A percentile compares a stretch with the other conserved stretches of the same genome.
These are phyloP conservation scores for Dasypolia templi DNA, from an alignment of 2,888 invertebrate genomes.

Conservation along the genomic window DNA sequence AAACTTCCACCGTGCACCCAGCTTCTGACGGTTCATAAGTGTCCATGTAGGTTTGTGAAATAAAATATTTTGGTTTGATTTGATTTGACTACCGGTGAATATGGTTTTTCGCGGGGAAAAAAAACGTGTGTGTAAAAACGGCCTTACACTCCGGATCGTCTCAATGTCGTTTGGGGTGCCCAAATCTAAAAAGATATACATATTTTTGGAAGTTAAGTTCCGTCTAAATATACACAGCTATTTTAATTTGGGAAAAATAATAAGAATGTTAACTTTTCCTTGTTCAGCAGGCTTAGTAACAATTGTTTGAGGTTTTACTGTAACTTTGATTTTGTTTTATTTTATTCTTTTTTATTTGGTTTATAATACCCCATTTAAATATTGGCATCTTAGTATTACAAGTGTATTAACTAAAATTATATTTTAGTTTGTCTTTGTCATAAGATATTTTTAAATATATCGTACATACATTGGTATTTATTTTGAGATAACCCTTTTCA, in stretches of 20 bases:
- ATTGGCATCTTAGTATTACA: background rate
- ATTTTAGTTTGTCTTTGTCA: too few relatives aligned
- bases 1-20: background rate
- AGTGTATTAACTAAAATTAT: background rate
- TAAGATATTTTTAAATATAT: too few relatives aligned
- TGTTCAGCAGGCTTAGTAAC: constrained; percentile 46
- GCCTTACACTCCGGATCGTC: constrained; percentile 75
- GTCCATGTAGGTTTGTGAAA: too few relatives aligned
- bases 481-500: background rate
- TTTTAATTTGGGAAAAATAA: constrained; percentile 54
- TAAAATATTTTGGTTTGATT: too few relatives aligned
- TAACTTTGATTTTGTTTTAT: constrained; percentile 18
- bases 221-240: constrained; percentile 74
- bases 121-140: background rate
- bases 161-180: constrained; percentile 88
- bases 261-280: constrained; percentile 52
- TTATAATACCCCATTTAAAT: constrained; percentile 1
- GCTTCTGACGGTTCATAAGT: too few relatives aligned
- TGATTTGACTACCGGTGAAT: too few relatives aligned
- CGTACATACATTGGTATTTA: too few relatives aligned
- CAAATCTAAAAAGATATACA: constrained; percentile 87
- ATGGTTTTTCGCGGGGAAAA: background rate
- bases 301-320: constrained; percentile 31
- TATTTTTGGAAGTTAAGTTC: constrained; percentile 86
- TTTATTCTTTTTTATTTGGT: background rate